Base-by-base conservation (phyloP, 2,797 vertebrate genomes). In the Cottoperca gobio region DNA sequence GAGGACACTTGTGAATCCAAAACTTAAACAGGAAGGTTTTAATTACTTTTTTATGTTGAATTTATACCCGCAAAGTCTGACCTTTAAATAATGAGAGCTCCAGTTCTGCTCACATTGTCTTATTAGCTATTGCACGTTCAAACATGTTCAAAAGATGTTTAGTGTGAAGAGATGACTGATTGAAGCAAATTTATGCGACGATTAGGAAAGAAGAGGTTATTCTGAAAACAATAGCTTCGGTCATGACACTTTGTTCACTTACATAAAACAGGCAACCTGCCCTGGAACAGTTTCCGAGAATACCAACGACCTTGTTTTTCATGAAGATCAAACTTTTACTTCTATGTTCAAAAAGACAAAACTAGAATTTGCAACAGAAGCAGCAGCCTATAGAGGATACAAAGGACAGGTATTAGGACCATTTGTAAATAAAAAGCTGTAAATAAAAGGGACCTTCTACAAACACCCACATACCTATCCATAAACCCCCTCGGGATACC, bases 401-500 rank as follows among this genome's bases (percentile, higher is more conserved):
- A 68, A 69, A 74, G 61, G 35, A 70, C 65, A 85, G 81, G 76
- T 81, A 78, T 86, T 83, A 69, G 67, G 67, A 79, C 86, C 52
- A 85, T 79, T 84, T 79, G 67, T 76, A 76, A 79, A 88, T 73
- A 83, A 83, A 86, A 82, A 80, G 26, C 54, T 68, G 24, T 33
- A 71, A 86, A 81, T 66, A n/a, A 50, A 79, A 58, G 59, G 42
- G 55, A 60, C 63, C 64, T 65, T 82, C 78, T 53, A 81, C 87
- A 84, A 80, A 86, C 86, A 82, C 87, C 90, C 88, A 89, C 88
- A 86, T 85, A 87, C 86, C 87, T 78, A 71, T 78, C 82, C 76
- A 59, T 84, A 82, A 87, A 85, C 52, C 70, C 87, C 90, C 86
- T 76, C 53, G 70, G 87, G 90, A 89, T 67, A 79, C 76, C 79